A percentile compares a stretch with the other conserved stretches of the same genome.
These are phyloP conservation scores for Agraylea sexmaculata DNA, from an alignment of 1,140 invertebrate genomes.

Conservation along the genomic window DNA sequence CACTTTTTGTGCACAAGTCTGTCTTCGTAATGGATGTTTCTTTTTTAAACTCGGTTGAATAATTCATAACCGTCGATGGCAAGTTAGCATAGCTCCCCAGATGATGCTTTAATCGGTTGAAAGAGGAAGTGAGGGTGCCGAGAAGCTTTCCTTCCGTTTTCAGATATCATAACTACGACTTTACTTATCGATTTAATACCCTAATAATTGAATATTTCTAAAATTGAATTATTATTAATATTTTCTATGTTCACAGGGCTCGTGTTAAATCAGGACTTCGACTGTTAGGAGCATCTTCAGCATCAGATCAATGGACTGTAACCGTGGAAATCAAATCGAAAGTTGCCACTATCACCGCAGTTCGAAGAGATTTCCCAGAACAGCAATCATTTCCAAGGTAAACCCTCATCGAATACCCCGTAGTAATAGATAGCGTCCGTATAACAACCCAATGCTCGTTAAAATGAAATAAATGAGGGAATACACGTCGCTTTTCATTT, in stretches of 20 bases:
- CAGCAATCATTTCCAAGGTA: conserved; percentile 15
- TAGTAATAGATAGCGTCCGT: too few species aligned
- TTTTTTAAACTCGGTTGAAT: too few species aligned
- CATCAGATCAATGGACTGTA: conserved; percentile 70
- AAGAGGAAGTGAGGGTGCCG: not conserved
- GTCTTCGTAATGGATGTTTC: too few species aligned
- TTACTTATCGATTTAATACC: too few species aligned
- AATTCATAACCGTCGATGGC: conserved; percentile 11
- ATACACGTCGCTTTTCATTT: not conserved
- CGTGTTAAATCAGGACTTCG: conserved; percentile 75
- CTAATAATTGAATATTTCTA: conserved; percentile 4
- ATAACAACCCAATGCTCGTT: not conserved
- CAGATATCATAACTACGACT: not conserved
- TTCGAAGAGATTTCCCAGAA: conserved; percentile 47
- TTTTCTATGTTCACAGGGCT: conserved; percentile 46
- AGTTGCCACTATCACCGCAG: conserved; percentile 72
- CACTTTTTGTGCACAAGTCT: too few species aligned
- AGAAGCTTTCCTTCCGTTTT: not conserved
- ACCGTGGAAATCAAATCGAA: conserved; percentile 74
- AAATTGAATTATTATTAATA: conserved; percentile 12
- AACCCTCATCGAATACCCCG: too few species aligned
- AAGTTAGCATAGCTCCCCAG: conserved; percentile 8
- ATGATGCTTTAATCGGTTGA: conserved; percentile 16
- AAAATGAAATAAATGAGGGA: not conserved
- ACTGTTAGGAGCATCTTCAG: conserved; percentile 67